phyloP scores from a whole-genome alignment of 1,140 invertebrate species.

The Scylla paramamosain region DNA sequence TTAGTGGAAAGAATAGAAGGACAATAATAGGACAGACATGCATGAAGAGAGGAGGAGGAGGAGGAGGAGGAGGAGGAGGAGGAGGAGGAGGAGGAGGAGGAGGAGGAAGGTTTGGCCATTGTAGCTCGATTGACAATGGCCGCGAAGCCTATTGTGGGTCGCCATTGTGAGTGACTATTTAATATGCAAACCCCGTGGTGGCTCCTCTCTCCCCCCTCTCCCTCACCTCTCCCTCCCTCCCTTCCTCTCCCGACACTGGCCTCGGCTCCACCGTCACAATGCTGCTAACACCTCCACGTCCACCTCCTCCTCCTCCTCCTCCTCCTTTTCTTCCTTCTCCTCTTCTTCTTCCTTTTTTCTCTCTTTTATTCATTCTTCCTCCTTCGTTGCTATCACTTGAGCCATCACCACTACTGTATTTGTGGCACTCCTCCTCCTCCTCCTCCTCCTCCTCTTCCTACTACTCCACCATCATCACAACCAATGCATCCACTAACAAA shows the following conservation, averaged over 20 bases:
- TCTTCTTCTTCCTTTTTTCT: not conserved
- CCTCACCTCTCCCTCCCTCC: not conserved
- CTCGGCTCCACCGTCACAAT: not conserved
- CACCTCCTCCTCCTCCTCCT: not conserved
- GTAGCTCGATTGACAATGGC: constrained; percentile 61
- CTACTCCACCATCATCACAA: not conserved
- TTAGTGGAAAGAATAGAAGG: not conserved
- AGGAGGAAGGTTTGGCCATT: constrained; percentile 62
- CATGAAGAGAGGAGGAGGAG: not conserved
- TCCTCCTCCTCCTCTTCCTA: not conserved
- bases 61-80: constrained; percentile 18
- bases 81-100: not conserved
- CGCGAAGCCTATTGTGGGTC: constrained; percentile 14
- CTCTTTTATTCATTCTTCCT: not conserved
- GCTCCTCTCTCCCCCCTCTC: constrained; percentile 30
- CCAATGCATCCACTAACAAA: not conserved
- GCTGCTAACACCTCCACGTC: too few species aligned
- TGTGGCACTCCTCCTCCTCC: not conserved
- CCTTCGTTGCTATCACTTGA: not conserved
- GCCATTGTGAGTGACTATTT: constrained; percentile 58
- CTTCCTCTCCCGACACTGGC: constrained; percentile 5
- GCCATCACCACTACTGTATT: too few species aligned
- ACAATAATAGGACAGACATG: not conserved
- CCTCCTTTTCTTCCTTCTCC: not conserved
- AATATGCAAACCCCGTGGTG: constrained; percentile 65